These are phyloP conservation scores for Ladona fulva DNA, from an alignment of 1,140 invertebrate genomes.

Conservation along the genomic window DNA sequence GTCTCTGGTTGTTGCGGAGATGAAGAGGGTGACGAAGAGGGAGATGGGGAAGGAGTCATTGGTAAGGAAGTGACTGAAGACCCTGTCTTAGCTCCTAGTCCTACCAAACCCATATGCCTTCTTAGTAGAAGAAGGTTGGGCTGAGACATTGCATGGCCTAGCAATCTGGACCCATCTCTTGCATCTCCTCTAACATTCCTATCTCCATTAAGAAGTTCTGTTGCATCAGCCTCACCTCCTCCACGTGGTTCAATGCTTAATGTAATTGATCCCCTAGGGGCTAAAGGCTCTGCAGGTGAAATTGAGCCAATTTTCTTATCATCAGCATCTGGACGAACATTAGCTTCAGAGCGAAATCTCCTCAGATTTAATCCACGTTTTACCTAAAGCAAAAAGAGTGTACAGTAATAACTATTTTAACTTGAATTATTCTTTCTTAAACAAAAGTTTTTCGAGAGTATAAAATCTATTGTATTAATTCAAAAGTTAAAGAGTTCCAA, in stretches of 20 bases:
- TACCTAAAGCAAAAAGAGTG: constrained; percentile 33
- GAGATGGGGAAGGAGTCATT: not conserved
- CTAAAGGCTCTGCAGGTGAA: not conserved
- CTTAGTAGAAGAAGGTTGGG: constrained; percentile 35
- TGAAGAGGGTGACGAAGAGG: not conserved
- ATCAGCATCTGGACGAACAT: constrained; percentile 31
- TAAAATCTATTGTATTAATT: too few species aligned
- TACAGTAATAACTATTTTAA: too few species aligned
- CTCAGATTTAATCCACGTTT: constrained; percentile 36
- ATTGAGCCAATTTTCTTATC: constrained; percentile 15
- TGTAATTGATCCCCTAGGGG: constrained; percentile 27
- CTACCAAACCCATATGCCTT: constrained; percentile 26
- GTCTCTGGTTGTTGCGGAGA: not conserved
- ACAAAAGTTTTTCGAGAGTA: too few species aligned
- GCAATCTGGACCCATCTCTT: constrained; percentile 21
- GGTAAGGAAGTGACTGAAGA: not conserved
- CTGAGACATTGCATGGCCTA: constrained; percentile 38
- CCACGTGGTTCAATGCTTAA: constrained; percentile 36
- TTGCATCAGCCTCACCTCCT: constrained; percentile 36
- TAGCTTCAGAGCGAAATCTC: constrained; percentile 39
- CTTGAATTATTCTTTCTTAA: too few species aligned
- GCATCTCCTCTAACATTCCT: not conserved
- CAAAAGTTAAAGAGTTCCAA: too few species aligned
- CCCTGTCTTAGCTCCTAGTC: not conserved
- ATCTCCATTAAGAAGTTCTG: constrained; percentile 34